These are phyloP conservation scores for Acleris laterana DNA, from an alignment of 2,888 invertebrate species.

Conservation along the genomic window DNA sequence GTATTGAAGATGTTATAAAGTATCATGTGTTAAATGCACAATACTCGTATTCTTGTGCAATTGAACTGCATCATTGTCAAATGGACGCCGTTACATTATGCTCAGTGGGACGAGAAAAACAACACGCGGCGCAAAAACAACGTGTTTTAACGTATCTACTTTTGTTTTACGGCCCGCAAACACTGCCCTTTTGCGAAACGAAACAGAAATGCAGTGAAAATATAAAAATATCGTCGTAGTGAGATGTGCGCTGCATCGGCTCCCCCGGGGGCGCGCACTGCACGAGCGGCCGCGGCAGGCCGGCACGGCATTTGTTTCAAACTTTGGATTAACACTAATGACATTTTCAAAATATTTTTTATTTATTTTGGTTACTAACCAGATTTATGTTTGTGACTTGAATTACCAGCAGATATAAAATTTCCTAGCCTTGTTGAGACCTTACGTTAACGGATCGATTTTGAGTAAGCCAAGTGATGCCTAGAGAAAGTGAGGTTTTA, in stretches of 20 bases:
- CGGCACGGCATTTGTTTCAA: no score
- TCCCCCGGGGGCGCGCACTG: slow-evolving; percentile 56
- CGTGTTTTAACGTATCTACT: slow-evolving; percentile 57
- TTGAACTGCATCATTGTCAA: slow-evolving; percentile 26
- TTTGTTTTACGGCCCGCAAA: slow-evolving; percentile 65
- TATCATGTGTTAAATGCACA: neutral
- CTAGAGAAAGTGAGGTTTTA: no score
- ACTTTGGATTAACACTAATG: no score
- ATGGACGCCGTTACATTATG: slow-evolving; percentile 28
- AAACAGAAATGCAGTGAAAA: slow-evolving; percentile 66
- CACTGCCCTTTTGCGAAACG: slow-evolving; percentile 59
- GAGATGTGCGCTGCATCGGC: slow-evolving; percentile 62
- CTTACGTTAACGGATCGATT: no score
- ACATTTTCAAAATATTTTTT: no score
- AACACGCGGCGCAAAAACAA: slow-evolving; percentile 38
- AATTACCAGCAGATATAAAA: no score
- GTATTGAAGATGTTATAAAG: no score
- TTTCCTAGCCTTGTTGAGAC: no score
- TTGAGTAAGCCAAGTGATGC: no score
- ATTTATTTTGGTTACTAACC: no score
- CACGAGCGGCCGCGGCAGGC: neutral
- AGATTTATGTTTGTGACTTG: no score
- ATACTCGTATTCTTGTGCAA: slow-evolving; percentile 1
- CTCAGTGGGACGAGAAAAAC: slow-evolving; percentile 28
- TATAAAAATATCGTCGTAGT: slow-evolving; percentile 69